A percentile compares a stretch with the other conserved stretches of the same genome.
Evolutionary conservation across 53 echinoderm and acorn worm genomes (phyloP).

Genomic region (Holothuria scabra): DNA sequence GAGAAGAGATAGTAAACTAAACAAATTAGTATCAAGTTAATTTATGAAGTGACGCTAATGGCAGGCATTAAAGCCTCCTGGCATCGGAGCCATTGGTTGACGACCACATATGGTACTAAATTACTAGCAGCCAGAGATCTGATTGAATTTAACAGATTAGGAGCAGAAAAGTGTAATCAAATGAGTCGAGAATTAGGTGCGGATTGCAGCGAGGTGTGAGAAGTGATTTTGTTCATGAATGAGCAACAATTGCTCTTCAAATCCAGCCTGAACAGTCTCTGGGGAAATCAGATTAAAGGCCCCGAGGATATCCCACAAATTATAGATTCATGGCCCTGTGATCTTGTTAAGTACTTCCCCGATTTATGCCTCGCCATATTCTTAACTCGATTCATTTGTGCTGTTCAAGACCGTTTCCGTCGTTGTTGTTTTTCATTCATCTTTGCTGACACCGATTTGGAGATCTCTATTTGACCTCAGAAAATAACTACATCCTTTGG

Average conservation of each 20-base stretch:
- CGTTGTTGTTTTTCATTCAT: too few species aligned
- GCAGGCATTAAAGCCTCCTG: slow-evolving; percentile 3
- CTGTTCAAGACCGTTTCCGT: too few species aligned
- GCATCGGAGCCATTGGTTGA: slow-evolving; percentile 14
- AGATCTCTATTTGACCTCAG: too few species aligned
- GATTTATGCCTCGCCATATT: slow-evolving; percentile 23
- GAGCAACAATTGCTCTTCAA: slow-evolving; percentile 47
- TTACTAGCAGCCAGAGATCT: slow-evolving; percentile 27
- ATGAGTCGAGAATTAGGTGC: slow-evolving; percentile 46
- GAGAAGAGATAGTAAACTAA: slow-evolving; percentile 16
- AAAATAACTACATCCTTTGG: too few species aligned
- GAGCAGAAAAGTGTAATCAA: slow-evolving; percentile 44
- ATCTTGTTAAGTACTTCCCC: slow-evolving; percentile 49
- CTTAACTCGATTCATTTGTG: background rate
- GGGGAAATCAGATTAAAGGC: slow-evolving; percentile 47
- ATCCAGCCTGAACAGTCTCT: slow-evolving; percentile 22
- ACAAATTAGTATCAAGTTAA: slow-evolving; percentile 49
- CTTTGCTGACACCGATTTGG: too few species aligned
- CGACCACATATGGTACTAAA: slow-evolving; percentile 44
- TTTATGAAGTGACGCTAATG: slow-evolving; percentile 40
- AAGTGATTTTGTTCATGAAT: slow-evolving; percentile 45
- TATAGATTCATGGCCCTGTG: slow-evolving; percentile 48
- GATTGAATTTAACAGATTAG: slow-evolving; percentile 49
- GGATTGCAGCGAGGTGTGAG: slow-evolving; percentile 41
- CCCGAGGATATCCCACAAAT: slow-evolving; percentile 41